Conservation (phyloP, 2,888 invertebrate species). For the Harpagoxenus sublaevis region DNA sequence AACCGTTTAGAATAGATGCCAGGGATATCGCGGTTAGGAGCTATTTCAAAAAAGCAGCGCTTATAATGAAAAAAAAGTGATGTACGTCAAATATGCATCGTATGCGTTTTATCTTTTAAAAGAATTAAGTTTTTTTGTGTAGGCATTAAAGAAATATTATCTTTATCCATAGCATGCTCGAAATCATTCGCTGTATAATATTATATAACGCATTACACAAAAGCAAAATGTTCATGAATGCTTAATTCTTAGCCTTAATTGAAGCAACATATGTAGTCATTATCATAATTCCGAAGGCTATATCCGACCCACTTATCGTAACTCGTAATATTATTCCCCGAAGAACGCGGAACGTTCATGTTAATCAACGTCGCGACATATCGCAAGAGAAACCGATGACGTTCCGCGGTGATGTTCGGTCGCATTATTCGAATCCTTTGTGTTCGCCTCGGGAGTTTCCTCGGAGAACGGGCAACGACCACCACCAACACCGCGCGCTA, state of each 20-base stretch:
- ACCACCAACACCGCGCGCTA: slow-evolving; percentile 35
- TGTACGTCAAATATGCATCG: background rate
- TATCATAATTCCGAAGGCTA: slow-evolving; percentile 35
- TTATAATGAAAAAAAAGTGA: background rate
- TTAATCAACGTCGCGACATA: slow-evolving; percentile 38
- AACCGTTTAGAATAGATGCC: background rate
- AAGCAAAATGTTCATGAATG: background rate
- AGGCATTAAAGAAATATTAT: background rate
- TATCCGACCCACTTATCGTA: slow-evolving; percentile 16
- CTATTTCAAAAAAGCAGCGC: background rate
- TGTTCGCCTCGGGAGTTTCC: slow-evolving; percentile 47
- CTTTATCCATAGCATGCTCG: too few relatives aligned
- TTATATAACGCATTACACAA: background rate
- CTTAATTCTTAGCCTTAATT: background rate
- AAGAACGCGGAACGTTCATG: background rate
- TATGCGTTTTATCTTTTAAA: background rate
- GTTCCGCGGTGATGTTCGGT: slow-evolving; percentile 37
- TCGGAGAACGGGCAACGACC: slow-evolving; percentile 53
- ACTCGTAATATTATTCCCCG: slow-evolving; percentile 17
- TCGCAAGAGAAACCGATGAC: slow-evolving; percentile 41
- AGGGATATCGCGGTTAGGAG: background rate
- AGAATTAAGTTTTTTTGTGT: background rate
- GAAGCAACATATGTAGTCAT: background rate
- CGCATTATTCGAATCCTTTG: slow-evolving; percentile 53
- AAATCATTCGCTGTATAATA: background rate